A percentile compares a stretch with the other conserved stretches of the same genome.
Conservation (phyloP, 2,797 vertebrate genomes). For the Bradypodion pumilum region DNA sequence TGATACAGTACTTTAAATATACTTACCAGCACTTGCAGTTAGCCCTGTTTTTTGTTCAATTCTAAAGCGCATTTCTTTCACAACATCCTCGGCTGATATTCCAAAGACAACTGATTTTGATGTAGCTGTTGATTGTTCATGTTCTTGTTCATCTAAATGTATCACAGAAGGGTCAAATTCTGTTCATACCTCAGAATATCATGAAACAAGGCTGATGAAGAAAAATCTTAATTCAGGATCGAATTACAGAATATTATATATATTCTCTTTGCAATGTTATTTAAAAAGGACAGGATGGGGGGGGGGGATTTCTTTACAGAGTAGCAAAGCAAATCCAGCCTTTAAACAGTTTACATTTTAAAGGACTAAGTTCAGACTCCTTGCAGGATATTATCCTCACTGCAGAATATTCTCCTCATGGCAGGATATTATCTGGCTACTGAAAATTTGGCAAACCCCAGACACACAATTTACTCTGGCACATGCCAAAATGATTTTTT, state of each 20-base stretch:
- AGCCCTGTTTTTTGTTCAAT: constrained; percentile 92
- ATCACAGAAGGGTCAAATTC: constrained; percentile 28
- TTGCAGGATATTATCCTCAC: no score
- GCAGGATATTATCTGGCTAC: no score
- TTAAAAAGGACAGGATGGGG: constrained; percentile 2
- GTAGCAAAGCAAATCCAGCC: constrained; percentile 28
- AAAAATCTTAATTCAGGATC: constrained; percentile 46
- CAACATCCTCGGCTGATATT: constrained; percentile 88
- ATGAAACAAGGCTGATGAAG: constrained; percentile 90
- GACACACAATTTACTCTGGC: no score
- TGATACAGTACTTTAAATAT: neutral
- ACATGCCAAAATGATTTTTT: no score
- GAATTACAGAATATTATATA: constrained; percentile 24
- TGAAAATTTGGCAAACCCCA: no score
- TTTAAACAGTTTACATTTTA: no score
- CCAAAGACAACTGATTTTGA: constrained; percentile 83
- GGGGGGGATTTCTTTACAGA: neutral
- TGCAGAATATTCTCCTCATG: no score
- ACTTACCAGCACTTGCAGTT: constrained; percentile 94
- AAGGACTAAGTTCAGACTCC: no score
- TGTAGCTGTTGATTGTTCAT: constrained; percentile 25
- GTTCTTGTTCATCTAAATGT: constrained; percentile 51
- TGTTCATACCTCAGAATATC: constrained; percentile 61
- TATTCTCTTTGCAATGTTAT: constrained; percentile 53
- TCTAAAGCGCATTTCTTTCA: constrained; percentile 96